phyloP scores from a whole-genome alignment of 2,797 vertebrate genomes.

The Lacerta viridis region DNA sequence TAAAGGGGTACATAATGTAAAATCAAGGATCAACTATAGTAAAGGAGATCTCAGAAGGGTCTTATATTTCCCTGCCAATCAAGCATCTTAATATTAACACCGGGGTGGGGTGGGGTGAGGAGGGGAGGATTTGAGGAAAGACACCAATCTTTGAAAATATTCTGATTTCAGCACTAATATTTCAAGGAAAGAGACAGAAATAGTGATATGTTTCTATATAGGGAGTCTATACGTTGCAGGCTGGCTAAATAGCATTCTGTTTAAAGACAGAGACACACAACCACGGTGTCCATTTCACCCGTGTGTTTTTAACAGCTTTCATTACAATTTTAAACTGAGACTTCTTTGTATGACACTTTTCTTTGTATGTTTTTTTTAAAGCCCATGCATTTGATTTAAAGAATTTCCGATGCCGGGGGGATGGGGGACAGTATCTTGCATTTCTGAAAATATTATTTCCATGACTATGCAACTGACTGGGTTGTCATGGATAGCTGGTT shows the following conservation, averaged over 20 bases:
- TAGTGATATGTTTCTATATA: neutral
- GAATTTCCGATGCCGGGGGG: neutral
- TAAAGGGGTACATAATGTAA: slow-evolving; percentile 32
- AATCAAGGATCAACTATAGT: neutral
- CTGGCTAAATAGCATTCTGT: neutral
- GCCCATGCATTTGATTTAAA: slow-evolving; percentile 4
- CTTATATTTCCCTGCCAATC: neutral
- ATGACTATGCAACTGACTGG: neutral
- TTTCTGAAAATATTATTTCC: slow-evolving; percentile 1
- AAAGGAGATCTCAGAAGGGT: fast-evolving
- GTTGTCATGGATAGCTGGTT: slow-evolving; percentile 36
- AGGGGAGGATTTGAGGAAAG: neutral
- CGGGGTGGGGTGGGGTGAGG: neutral
- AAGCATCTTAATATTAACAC: slow-evolving; percentile 9
- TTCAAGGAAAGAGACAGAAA: neutral
- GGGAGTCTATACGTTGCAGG: slow-evolving; percentile 18
- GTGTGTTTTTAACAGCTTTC: slow-evolving; percentile 11
- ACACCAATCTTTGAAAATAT: neutral
- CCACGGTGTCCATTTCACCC: fast-evolving
- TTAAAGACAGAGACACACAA: neutral
- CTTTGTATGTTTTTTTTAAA: fast-evolving
- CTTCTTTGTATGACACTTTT: neutral
- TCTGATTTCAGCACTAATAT: neutral
- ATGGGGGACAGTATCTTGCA: neutral
- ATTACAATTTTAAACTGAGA: neutral